Evolutionary conservation across 2,113 vertebrate genomes (phyloP).

Genomic region (Probosciger aterrimus): DNA sequence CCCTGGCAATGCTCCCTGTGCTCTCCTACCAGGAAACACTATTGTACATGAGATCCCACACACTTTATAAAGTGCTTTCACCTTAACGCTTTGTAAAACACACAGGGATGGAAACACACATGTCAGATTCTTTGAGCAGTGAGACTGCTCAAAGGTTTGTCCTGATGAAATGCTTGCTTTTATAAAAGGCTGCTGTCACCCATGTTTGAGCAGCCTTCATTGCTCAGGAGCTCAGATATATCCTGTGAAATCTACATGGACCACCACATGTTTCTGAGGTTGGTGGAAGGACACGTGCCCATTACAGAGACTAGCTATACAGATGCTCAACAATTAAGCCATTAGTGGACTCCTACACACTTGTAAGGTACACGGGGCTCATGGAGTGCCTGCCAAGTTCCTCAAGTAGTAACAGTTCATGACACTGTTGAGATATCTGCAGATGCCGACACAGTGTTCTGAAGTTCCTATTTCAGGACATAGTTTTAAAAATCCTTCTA

Average conservation of each 20-base stretch:
- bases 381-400: conserved; percentile 49
- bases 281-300: not conserved
- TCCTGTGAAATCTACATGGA: not conserved
- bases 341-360: conserved; percentile 15
- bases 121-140: not conserved
- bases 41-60: not conserved
- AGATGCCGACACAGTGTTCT: conserved; percentile 49
- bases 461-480: conserved; percentile 66
- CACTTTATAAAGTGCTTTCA: conserved; percentile 19
- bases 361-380: conserved; percentile 30
- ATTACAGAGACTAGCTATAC: not conserved
- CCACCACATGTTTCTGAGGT: not conserved
- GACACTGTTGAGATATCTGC: conserved; percentile 57
- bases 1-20: not conserved
- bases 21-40: not conserved
- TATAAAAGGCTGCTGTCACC: not conserved
- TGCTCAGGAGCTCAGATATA: not conserved
- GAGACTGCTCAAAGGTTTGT: not conserved
- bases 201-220: not conserved
- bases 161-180: not conserved
- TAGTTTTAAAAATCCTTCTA: conserved; percentile 64
- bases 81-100: conserved; percentile 18
- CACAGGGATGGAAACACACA: not conserved
- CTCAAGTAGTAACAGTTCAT: conserved; percentile 57
- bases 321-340: conserved; percentile 20